phyloP scores from a whole-genome alignment of 2,113 vertebrate species.

The Xerus inauris region DNA sequence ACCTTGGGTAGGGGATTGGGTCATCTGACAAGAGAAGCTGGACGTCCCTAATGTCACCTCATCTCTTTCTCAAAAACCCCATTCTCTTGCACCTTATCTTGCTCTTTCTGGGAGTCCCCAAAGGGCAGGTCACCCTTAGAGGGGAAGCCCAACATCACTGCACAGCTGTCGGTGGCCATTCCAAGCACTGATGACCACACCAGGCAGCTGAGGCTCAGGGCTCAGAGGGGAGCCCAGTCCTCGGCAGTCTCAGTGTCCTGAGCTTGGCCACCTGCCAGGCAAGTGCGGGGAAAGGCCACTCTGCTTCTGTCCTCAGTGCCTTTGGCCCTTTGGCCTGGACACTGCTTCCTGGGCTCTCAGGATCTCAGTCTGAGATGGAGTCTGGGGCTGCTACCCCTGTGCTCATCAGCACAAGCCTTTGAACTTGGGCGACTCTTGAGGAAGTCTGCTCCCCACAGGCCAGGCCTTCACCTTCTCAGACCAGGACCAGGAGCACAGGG shows the following conservation, averaged over 20 bases:
- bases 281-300: accelerated
- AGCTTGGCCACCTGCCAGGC: accelerated
- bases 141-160: accelerated
- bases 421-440: neutral
- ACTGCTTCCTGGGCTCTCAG: accelerated
- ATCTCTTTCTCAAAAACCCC: accelerated
- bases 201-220: accelerated
- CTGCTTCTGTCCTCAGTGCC: accelerated
- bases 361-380: accelerated
- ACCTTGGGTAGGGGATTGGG: accelerated
- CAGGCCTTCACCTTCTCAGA: neutral
- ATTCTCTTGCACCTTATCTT: accelerated
- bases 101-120: neutral
- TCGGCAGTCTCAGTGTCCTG: accelerated
- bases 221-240: accelerated
- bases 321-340: accelerated
- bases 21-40: accelerated
- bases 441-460: accelerated
- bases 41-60: accelerated
- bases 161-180: accelerated
- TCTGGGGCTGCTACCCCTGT: accelerated
- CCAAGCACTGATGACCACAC: accelerated
- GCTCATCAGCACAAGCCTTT: accelerated
- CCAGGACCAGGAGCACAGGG: accelerated
- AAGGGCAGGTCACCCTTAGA: accelerated